phyloP scores from a whole-genome alignment of 2,888 invertebrate species.

The Polietes domitor region DNA sequence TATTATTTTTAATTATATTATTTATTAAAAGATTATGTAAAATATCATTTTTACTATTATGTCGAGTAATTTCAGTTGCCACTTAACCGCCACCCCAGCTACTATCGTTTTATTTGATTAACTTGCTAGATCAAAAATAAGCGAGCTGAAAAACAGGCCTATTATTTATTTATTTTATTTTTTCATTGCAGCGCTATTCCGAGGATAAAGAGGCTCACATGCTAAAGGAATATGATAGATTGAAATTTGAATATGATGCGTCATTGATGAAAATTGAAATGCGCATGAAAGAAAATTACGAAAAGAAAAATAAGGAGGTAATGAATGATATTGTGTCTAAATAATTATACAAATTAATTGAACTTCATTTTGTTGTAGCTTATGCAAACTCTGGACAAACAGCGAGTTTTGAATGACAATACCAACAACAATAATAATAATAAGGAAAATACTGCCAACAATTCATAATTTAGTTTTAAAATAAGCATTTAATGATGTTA shows the following conservation, averaged over 20 bases:
- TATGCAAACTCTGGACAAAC: conserved; percentile 47
- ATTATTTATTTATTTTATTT: too few relatives aligned
- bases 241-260: conserved; percentile 83
- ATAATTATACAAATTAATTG: neutral
- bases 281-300: conserved; percentile 74
- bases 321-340: neutral
- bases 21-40: too few relatives aligned
- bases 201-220: conserved; percentile 85
- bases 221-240: conserved; percentile 84
- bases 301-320: conserved; percentile 73
- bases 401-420: conserved; percentile 11
- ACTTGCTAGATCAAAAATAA: too few relatives aligned
- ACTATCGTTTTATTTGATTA: too few relatives aligned
- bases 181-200: conserved; percentile 82
- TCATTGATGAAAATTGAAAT: conserved; percentile 75
- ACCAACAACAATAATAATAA: conserved; percentile 24
- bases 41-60: too few relatives aligned
- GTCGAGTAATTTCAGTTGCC: too few relatives aligned
- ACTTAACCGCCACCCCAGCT: too few relatives aligned
- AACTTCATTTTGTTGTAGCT: conserved; percentile 47
- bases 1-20: too few relatives aligned
- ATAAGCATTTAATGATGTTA: neutral
- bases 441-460: conserved; percentile 57
- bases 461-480: conserved; percentile 26
- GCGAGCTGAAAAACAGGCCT: too few relatives aligned